Percentiles rank a stretch among this genome's conserved stretches.
Evolutionary conservation across 2,797 vertebrate genomes (phyloP).

Genomic region (Bradypus variegatus): DNA sequence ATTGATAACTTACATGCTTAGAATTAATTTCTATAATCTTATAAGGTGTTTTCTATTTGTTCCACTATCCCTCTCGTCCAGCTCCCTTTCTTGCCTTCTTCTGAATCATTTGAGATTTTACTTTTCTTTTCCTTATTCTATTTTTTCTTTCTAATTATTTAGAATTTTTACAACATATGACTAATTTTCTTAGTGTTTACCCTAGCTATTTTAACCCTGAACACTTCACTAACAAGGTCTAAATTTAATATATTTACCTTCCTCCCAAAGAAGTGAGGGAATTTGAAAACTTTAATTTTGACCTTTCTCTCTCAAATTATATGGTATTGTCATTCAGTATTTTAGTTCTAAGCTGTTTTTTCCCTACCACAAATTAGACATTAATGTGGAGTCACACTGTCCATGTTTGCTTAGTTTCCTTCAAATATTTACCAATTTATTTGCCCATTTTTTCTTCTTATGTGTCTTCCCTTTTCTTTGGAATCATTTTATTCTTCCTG

Average conservation of each 20-base stretch:
- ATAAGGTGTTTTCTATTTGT: not conserved
- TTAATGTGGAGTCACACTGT: not conserved
- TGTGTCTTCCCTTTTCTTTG: not conserved
- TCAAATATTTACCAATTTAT: slow-evolving; percentile 5
- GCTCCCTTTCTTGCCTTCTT: not conserved
- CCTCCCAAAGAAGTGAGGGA: slow-evolving; percentile 7
- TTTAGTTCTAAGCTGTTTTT: not conserved
- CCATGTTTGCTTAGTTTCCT: not conserved
- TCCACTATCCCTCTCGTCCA: not conserved
- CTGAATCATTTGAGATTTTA: not conserved
- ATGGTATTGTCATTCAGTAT: not conserved
- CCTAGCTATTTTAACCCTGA: not conserved
- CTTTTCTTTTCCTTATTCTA: not conserved
- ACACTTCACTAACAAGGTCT: not conserved
- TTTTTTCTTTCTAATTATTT: not conserved
- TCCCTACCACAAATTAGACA: not conserved
- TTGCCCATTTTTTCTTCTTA: not conserved
- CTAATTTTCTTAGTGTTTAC: not conserved
- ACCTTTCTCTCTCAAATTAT: slow-evolving; percentile 23
- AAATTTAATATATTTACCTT: not conserved
- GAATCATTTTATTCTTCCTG: not conserved
- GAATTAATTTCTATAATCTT: not conserved
- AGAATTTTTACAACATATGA: not conserved
- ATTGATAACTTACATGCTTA: not conserved
- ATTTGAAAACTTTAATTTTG: slow-evolving; percentile 17